Percentiles rank a stretch among this genome's conserved stretches.
Conservation (phyloP, 2,113 vertebrate species). For the Rhea americana region DNA sequence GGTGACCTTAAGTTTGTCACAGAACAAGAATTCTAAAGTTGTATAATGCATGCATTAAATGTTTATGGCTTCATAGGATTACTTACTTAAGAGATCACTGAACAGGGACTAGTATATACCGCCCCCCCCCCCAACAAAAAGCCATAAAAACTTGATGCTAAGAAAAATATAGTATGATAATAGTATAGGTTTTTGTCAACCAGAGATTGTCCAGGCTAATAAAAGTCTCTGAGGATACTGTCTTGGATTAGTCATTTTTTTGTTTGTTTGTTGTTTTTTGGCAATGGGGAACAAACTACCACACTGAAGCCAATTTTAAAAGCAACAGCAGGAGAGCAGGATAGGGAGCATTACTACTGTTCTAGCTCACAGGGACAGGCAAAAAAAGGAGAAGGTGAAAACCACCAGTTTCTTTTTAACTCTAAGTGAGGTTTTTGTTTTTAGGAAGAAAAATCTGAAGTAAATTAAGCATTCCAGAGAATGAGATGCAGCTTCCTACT, state of each 20-base stretch:
- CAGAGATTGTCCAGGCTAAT: background rate
- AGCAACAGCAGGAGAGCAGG: background rate
- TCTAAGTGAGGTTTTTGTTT: background rate
- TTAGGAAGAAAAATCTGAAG: background rate
- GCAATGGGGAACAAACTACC: background rate
- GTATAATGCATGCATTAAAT: background rate
- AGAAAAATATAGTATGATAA: background rate
- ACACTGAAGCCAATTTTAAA: background rate
- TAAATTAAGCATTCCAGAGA: background rate
- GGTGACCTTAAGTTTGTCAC: background rate
- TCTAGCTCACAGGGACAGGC: background rate
- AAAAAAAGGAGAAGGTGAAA: background rate
- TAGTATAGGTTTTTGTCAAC: background rate
- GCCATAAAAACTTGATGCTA: background rate
- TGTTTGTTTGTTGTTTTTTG: background rate
- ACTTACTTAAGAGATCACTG: background rate
- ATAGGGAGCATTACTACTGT: accelerated
- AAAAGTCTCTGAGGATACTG: background rate
- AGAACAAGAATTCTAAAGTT: background rate
- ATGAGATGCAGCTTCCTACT: background rate
- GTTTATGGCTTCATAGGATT: accelerated
- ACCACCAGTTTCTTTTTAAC: background rate
- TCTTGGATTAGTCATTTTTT: background rate
- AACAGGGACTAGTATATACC: background rate
- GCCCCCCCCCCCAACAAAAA: background rate